A percentile compares a stretch with the other conserved stretches of the same genome.
Evolutionary conservation across 2,113 vertebrate species (phyloP).

Genomic region (Mustelus asterias): DNA sequence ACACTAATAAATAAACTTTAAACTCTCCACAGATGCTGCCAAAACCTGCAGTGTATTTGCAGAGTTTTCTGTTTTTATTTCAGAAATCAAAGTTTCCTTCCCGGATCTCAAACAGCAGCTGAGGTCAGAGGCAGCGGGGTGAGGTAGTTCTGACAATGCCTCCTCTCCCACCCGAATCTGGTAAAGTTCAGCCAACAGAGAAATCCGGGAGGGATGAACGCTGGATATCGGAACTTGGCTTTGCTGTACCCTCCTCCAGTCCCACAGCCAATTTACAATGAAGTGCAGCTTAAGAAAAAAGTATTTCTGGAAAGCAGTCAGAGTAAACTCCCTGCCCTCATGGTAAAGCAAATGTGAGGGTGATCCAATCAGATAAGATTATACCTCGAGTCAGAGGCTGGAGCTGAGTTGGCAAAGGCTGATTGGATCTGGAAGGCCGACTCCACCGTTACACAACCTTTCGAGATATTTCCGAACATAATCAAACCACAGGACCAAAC

Average conservation of each 20-base stretch:
- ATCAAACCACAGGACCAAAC: not conserved
- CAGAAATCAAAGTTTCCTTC: too few species aligned
- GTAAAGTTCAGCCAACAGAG: not conserved
- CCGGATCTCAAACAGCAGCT: not conserved
- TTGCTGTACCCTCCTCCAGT: too few species aligned
- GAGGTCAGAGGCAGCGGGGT: not conserved
- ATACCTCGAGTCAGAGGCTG: too few species aligned
- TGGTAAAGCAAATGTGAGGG: not conserved
- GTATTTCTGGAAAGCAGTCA: not conserved
- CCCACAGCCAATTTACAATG: not conserved
- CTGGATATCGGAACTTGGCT: too few species aligned
- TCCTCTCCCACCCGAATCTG: not conserved
- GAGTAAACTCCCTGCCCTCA: not conserved
- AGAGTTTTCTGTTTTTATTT: not conserved
- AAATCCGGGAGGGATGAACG: not conserved
- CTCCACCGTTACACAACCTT: not conserved
- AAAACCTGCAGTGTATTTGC: not conserved
- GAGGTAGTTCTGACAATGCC: too few species aligned
- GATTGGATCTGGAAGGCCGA: not conserved
- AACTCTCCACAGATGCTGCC: not conserved
- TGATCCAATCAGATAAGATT: not conserved
- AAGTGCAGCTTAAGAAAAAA: not conserved
- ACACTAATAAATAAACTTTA: not conserved
- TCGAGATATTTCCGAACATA: not conserved
- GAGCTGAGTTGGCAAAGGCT: not conserved